Conservation (phyloP, 2,113 vertebrate genomes). For the Eublepharis macularius region DNA sequence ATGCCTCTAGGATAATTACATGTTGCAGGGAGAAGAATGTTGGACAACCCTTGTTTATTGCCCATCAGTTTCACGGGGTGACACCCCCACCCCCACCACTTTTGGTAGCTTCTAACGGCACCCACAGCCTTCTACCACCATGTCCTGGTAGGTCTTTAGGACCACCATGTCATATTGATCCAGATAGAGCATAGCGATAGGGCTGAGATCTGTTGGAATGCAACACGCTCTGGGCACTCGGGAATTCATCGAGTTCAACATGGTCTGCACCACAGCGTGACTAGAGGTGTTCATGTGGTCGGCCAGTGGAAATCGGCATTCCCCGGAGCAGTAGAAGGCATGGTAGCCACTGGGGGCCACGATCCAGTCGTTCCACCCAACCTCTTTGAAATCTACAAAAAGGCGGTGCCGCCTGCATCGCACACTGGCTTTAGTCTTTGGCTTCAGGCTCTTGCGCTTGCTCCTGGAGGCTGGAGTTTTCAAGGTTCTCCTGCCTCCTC, state of each 20-base stretch:
- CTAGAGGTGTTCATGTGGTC: slow-evolving; percentile 87
- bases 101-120: slow-evolving; percentile 71
- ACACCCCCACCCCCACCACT: too few relatives aligned
- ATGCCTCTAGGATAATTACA: not conserved
- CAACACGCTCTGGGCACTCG: slow-evolving; percentile 81
- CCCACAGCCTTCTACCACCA: slow-evolving; percentile 86
- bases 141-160: slow-evolving; percentile 85
- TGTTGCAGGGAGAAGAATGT: not conserved
- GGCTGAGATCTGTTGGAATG: slow-evolving; percentile 82
- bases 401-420: slow-evolving; percentile 80
- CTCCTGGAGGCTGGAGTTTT: slow-evolving; percentile 66
- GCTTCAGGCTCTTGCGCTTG: slow-evolving; percentile 73
- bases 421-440: slow-evolving; percentile 75
- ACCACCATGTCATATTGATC: slow-evolving; percentile 82
- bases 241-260: slow-evolving; percentile 82
- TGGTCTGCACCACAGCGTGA: slow-evolving; percentile 85
- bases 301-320: slow-evolving; percentile 82
- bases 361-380: slow-evolving; percentile 86
- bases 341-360: slow-evolving; percentile 83
- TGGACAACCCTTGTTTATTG: not conserved
- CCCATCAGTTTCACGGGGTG: not conserved
- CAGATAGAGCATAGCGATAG: slow-evolving; percentile 82
- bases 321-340: slow-evolving; percentile 83
- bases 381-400: slow-evolving; percentile 83
- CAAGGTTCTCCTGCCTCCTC: slow-evolving; percentile 31